Evolutionary conservation across 2,113 vertebrate genomes (phyloP).

Genomic region (Cephalopholis sonnerati): DNA sequence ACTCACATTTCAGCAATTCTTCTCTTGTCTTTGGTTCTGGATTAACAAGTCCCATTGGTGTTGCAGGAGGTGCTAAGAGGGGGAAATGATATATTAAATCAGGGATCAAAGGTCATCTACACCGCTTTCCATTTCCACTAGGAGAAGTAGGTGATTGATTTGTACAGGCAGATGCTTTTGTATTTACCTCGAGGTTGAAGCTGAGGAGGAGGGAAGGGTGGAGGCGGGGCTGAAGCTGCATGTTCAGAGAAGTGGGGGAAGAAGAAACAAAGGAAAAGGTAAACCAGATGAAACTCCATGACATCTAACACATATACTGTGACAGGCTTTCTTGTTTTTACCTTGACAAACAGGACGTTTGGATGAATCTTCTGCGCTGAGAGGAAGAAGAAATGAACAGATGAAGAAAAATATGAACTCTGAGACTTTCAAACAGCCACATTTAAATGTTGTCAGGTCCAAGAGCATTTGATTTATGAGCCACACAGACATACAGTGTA

Average conservation of each 20-base stretch:
- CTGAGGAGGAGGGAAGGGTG: conserved; percentile 25
- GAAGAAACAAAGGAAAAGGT: neutral
- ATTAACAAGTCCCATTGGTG: conserved; percentile 28
- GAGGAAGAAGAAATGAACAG: neutral
- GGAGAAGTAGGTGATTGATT: neutral
- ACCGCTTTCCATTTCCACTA: neutral
- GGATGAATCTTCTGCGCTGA: neutral
- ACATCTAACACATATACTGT: neutral
- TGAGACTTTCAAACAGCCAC: neutral
- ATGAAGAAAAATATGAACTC: neutral
- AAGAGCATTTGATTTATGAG: neutral
- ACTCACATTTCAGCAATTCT: conserved; percentile 86
- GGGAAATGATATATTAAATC: neutral
- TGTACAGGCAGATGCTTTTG: neutral
- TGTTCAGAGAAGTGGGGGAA: neutral
- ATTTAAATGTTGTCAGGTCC: neutral
- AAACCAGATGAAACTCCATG: neutral
- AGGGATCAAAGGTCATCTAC: neutral
- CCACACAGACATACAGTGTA: neutral
- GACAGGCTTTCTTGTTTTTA: conserved; percentile 7
- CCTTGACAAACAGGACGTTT: conserved; percentile 26
- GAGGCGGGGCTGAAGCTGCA: conserved; percentile 63
- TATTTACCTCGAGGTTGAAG: conserved; percentile 53
- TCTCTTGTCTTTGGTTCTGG: conserved; percentile 79
- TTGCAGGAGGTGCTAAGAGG: conserved; percentile 15